These are phyloP conservation scores for Parauchenoglanis ngamensis DNA, from an alignment of 2,797 vertebrate species.

Conservation along the genomic window DNA sequence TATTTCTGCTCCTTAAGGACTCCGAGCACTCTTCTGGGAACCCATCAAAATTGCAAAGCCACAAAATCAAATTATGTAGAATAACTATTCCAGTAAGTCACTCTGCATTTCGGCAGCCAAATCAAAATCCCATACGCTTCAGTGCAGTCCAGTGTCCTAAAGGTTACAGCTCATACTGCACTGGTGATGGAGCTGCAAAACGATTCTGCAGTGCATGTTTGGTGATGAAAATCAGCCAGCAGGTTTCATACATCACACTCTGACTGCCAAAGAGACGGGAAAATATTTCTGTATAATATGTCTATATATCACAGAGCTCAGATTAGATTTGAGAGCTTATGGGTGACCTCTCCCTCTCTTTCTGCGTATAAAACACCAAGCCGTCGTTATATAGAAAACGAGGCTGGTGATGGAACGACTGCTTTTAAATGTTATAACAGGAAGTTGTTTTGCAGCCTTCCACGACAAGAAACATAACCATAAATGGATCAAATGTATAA, in stretches of 20 bases:
- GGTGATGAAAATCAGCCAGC: conserved; percentile 55
- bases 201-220: conserved; percentile 50
- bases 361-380: conserved; percentile 56
- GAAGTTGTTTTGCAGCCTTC: neutral
- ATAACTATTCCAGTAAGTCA: conserved; percentile 56
- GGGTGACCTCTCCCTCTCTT: conserved; percentile 38
- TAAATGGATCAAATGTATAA: neutral
- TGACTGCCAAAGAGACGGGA: conserved; percentile 58
- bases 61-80: conserved; percentile 56
- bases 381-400: conserved; percentile 50
- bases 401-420: neutral
- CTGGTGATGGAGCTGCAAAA: conserved; percentile 55
- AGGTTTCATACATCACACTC: conserved; percentile 64
- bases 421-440: neutral
- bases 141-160: conserved; percentile 54
- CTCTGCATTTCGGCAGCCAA: conserved; percentile 50
- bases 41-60: conserved; percentile 41
- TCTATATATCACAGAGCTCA: conserved; percentile 66
- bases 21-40: conserved; percentile 43
- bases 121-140: conserved; percentile 50
- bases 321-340: conserved; percentile 56
- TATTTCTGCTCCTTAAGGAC: conserved; percentile 30
- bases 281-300: conserved; percentile 64
- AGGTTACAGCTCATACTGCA: conserved; percentile 48
- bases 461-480: neutral